A percentile compares a stretch with the other conserved stretches of the same genome.
phyloP scores from a whole-genome alignment of 2,888 invertebrate species.

The Tridacna crocea region DNA sequence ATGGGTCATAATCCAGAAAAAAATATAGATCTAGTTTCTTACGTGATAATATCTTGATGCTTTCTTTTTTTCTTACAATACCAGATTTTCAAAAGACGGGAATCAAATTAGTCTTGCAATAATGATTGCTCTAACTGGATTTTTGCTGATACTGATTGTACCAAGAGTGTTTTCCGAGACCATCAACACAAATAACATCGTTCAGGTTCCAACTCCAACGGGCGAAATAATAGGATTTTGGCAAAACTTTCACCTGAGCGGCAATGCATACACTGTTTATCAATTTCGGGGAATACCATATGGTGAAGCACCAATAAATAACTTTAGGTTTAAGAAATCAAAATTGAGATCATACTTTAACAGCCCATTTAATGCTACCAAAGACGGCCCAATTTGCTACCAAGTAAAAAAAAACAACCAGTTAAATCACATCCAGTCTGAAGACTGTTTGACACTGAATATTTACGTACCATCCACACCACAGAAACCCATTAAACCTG shows the following conservation, averaged over 20 bases:
- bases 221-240: constrained; percentile 2
- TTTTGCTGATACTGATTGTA: too few species aligned
- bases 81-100: too few species aligned
- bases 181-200: neutral
- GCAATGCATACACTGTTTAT: neutral
- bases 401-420: constrained; percentile 7
- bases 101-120: too few species aligned
- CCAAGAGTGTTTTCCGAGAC: too few species aligned
- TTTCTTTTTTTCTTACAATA: too few species aligned
- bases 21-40: too few species aligned
- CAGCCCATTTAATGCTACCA: constrained; percentile 37
- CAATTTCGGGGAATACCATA: constrained; percentile 60
- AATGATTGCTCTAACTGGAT: too few species aligned
- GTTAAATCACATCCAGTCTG: constrained; percentile 30
- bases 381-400: constrained; percentile 49
- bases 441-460: constrained; percentile 69
- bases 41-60: too few species aligned
- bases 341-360: constrained; percentile 25
- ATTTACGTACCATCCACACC: constrained; percentile 52
- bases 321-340: constrained; percentile 55
- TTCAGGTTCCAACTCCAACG: constrained; percentile 1
- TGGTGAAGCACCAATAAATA: constrained; percentile 59
- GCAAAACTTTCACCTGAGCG: neutral
- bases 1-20: too few species aligned
- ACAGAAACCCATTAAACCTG: constrained; percentile 14